Base-by-base conservation (phyloP, 2,797 vertebrate species). In the Urocyon cinereoargenteus region DNA sequence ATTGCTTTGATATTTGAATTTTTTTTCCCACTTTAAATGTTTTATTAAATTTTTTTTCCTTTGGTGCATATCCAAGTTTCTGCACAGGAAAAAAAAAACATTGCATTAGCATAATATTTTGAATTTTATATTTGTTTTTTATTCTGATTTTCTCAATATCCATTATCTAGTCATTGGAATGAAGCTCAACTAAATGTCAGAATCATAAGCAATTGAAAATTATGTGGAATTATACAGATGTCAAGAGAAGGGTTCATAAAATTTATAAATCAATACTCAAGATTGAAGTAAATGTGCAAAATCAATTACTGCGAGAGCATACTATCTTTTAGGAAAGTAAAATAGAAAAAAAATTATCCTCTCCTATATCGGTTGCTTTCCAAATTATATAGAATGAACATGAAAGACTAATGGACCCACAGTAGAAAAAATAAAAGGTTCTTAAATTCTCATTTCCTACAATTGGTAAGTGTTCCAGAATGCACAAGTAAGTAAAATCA, bases 271-370 rank as follows among this genome's bases (percentile, higher is more conserved):
- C 73, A 51, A 92, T 92, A 61, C 34, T 84, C 83, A 82, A 11
- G 90, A 90, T 87, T 97, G 21, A 90, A 70, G 28, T 45, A 93
- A 75, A 90, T 73, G n/a, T 86, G 40, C n/a, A 86, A 90, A 94
- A 95, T 31, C 62, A 14, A 36, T 97, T 92, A 40, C 61, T 53
- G 90, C 24, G 53, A 90, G 2, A 31, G 8, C 45, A 3, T 19
- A 68, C 19, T 77, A 51, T 84, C 16, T 86, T 86, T 86, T 83
- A 75, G 36, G 77, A 70, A 96, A 86, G 57, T 40, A 93, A 78
- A 91, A 81, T 28, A 68, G 45, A 77, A 68, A 68, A 73, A 86
- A 83, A 79, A 31, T 53, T 40, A 83, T 59, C 34, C 36, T 83
- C 22, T 64, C 16, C 5, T 91, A 28, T 89, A 75, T 6, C 49